These are phyloP conservation scores for Oceanites oceanicus DNA, from an alignment of 2,113 vertebrate species.

Conservation along the genomic window DNA sequence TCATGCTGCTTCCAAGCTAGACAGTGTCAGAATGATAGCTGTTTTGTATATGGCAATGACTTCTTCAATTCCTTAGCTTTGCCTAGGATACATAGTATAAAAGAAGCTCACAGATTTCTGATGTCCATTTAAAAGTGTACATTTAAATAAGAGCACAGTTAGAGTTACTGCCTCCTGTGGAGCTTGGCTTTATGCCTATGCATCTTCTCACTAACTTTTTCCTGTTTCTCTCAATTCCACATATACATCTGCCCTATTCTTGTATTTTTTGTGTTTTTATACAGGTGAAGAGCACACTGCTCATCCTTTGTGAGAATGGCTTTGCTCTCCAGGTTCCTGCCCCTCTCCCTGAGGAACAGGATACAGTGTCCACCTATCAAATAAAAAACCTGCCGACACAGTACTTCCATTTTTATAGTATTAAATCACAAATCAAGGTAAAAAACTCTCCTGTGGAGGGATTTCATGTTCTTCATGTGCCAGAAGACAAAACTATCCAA, in stretches of 20 bases:
- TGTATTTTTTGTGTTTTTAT: conserved; percentile 32
- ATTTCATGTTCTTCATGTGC: not conserved
- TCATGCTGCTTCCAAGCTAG: not conserved
- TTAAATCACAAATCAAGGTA: conserved; percentile 91
- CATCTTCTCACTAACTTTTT: not conserved
- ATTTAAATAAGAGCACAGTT: not conserved
- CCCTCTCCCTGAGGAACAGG: conserved; percentile 59
- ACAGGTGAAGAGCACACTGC: conserved; percentile 78
- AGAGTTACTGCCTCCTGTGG: not conserved
- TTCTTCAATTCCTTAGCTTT: not conserved
- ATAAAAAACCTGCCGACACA: conserved; percentile 74
- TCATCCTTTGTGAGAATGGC: conserved; percentile 86
- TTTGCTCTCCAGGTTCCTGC: conserved; percentile 81
- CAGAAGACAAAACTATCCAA: not conserved
- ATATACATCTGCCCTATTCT: not conserved
- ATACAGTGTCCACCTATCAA: conserved; percentile 71
- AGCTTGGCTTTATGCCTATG: not conserved
- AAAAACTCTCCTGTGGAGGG: not conserved
- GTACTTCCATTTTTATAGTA: conserved; percentile 87
- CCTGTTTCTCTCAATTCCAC: not conserved
- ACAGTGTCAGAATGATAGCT: not conserved
- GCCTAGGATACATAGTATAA: not conserved
- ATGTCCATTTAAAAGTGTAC: not conserved
- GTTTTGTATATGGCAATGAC: not conserved
- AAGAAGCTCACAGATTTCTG: not conserved